Evolutionary conservation across 2,888 invertebrate species (phyloP).

Genomic region (Cartodere bifasciata): DNA sequence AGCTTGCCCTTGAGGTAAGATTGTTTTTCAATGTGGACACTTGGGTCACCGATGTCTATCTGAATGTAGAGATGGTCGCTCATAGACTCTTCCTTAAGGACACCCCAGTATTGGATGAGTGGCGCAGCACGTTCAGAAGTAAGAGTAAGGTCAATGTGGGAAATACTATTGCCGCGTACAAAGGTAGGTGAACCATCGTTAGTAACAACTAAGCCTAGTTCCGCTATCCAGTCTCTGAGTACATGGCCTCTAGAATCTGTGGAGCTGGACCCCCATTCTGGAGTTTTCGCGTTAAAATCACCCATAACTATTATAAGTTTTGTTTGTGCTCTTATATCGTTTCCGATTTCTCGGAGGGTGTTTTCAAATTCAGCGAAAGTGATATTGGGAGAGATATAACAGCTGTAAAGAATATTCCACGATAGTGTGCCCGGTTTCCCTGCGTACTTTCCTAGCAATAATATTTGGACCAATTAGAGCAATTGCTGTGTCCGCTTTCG

Average conservation of each 20-base stretch:
- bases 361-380: neutral
- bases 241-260: neutral
- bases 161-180: too few species aligned
- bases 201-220: neutral
- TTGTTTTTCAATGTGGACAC: neutral
- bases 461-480: too few species aligned
- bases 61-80: neutral
- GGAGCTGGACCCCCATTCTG: neutral
- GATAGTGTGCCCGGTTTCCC: too few species aligned
- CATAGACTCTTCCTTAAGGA: neutral
- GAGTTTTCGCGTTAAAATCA: slow-evolving; percentile 1
- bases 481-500: too few species aligned
- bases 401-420: too few species aligned
- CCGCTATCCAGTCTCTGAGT: neutral
- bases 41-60: neutral
- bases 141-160: too few species aligned
- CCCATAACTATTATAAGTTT: neutral
- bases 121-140: too few species aligned
- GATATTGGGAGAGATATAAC: slow-evolving; percentile 1
- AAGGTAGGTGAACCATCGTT: too few species aligned
- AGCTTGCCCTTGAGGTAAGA: neutral
- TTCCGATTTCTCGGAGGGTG: neutral
- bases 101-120: too few species aligned
- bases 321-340: neutral
- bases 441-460: too few species aligned